Percentiles rank a stretch among this genome's conserved stretches.
Evolutionary conservation across 1,140 invertebrate species (phyloP).

Genomic region (Acromyrmex echinatior): DNA sequence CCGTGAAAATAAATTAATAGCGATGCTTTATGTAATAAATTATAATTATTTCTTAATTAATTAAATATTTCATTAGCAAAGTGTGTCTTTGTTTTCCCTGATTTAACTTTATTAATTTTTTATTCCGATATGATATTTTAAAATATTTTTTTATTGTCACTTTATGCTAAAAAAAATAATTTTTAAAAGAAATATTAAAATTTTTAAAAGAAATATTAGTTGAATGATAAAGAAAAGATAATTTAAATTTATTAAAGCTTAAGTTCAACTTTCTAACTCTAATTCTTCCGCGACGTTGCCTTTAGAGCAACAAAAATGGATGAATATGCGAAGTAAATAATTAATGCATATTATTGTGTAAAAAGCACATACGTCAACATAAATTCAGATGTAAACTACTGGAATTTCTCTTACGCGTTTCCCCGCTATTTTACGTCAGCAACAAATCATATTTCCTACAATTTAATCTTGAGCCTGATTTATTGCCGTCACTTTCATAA

Average conservation of each 20-base stretch:
- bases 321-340: neutral
- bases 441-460: constrained; percentile 54
- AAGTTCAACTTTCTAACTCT: neutral
- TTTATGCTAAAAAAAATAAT: neutral
- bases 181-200: neutral
- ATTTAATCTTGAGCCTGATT: constrained; percentile 51
- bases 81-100: neutral
- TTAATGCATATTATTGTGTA: constrained; percentile 19
- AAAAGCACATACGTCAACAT: constrained; percentile 15
- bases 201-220: neutral
- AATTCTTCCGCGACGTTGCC: neutral
- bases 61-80: constrained; percentile 10
- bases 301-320: neutral
- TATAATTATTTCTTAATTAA: neutral
- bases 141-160: neutral
- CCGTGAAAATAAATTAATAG: neutral
- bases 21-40: neutral
- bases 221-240: too few relatives aligned
- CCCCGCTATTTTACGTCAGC: constrained; percentile 34
- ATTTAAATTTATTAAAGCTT: neutral
- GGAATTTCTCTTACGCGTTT: constrained; percentile 34
- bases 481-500: constrained; percentile 46
- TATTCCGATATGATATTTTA: neutral
- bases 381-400: constrained; percentile 14
- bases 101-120: neutral